These are phyloP conservation scores for Leucopsar rothschildi DNA, from an alignment of 2,113 vertebrate genomes.

Conservation along the genomic window DNA sequence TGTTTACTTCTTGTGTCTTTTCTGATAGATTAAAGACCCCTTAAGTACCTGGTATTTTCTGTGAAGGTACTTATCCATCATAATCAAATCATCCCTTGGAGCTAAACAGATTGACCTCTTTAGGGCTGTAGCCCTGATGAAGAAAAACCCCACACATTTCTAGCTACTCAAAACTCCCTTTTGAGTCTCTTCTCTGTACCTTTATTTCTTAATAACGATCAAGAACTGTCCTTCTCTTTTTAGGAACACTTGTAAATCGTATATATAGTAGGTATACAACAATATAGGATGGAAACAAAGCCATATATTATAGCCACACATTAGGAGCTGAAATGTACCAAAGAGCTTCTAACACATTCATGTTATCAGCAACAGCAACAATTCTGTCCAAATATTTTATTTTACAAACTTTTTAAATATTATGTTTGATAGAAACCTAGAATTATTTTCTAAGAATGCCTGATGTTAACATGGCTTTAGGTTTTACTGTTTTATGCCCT, in stretches of 20 bases:
- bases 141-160: background rate
- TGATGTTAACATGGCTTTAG: background rate
- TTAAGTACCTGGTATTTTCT: conserved; percentile 47
- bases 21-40: conserved; percentile 19
- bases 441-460: background rate
- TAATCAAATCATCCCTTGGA: conserved; percentile 41
- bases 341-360: background rate
- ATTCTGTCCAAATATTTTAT: background rate
- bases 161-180: background rate
- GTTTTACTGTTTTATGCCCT: background rate
- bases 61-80: conserved; percentile 35
- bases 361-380: background rate
- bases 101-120: conserved; percentile 61
- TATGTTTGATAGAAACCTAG: background rate
- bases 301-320: background rate
- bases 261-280: background rate
- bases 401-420: background rate
- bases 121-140: background rate
- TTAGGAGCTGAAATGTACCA: background rate
- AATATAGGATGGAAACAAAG: background rate
- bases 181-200: background rate
- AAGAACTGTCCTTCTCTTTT: background rate
- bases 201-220: background rate
- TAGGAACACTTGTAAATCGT: background rate
- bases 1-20: conserved; percentile 24